These are phyloP conservation scores for Istiophorus platypterus DNA, from an alignment of 2,113 vertebrate genomes.

Conservation along the genomic window DNA sequence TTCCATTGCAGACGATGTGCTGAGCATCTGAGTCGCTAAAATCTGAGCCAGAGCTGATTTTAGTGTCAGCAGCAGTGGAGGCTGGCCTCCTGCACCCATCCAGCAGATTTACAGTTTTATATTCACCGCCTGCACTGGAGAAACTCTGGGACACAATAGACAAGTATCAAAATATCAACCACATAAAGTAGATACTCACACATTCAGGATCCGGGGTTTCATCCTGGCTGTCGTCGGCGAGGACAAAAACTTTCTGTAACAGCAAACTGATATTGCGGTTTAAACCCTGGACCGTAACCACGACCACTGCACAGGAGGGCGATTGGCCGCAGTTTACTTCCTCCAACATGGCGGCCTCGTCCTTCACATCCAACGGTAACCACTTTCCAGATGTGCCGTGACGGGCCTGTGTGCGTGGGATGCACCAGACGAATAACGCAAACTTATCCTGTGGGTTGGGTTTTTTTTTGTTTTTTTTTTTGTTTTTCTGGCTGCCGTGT, in stretches of 20 bases:
- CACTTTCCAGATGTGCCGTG: conserved; percentile 43
- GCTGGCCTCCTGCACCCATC: neutral
- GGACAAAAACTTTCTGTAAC: neutral
- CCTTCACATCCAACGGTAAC: conserved; percentile 24
- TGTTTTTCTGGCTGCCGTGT: neutral
- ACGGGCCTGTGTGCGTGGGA: conserved; percentile 14
- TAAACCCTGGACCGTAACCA: neutral
- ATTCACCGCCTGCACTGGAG: neutral
- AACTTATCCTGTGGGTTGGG: conserved; percentile 30
- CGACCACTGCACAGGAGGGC: neutral
- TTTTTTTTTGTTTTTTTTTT: too few species aligned
- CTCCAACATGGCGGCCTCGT: conserved; percentile 52
- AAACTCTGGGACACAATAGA: neutral
- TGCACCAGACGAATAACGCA: neutral
- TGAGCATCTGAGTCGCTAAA: neutral
- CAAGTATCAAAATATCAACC: neutral
- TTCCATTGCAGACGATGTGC: too few species aligned
- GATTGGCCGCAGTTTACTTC: neutral
- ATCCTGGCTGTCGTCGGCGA: neutral
- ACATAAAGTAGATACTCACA: neutral
- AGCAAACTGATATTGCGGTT: conserved; percentile 5
- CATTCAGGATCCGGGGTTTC: neutral
- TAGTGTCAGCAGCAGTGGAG: neutral
- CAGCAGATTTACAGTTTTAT: too few species aligned
- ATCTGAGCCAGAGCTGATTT: neutral